These are phyloP conservation scores for Probaryconus sp. DNA, from an alignment of 1,140 invertebrate species.

Conservation along the genomic window DNA sequence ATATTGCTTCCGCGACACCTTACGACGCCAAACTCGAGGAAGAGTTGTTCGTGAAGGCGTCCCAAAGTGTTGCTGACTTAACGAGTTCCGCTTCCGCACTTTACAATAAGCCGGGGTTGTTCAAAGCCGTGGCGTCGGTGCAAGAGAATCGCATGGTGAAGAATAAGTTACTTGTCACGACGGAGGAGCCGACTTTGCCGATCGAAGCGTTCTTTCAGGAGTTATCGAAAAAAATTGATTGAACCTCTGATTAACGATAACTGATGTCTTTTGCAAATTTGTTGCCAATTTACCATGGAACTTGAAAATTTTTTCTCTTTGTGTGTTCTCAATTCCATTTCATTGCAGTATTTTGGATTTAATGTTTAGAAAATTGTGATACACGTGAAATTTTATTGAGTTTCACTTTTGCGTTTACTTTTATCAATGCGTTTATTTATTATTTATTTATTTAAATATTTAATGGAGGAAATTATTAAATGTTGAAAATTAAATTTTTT, in stretches of 20 bases:
- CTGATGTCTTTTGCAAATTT: background rate
- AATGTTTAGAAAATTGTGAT: no score
- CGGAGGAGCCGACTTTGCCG: slow-evolving; percentile 78
- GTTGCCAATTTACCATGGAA: no score
- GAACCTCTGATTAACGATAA: no score
- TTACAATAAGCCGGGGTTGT: slow-evolving; percentile 75
- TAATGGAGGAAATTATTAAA: no score
- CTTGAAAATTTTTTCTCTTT: no score
- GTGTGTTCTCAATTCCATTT: no score
- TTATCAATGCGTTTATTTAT: no score
- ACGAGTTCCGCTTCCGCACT: slow-evolving; percentile 78
- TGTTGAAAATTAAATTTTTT: no score
- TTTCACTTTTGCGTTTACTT: no score
- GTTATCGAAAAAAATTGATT: slow-evolving; percentile 66
- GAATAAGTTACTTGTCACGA: slow-evolving; percentile 72
- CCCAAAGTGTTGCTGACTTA: slow-evolving; percentile 77
- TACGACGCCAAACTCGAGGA: slow-evolving; percentile 65
- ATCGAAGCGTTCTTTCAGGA: slow-evolving; percentile 79
- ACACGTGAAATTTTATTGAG: no score
- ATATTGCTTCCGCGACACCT: slow-evolving; percentile 37
- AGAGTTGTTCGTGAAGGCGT: slow-evolving; percentile 73
- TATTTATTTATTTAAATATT: no score
- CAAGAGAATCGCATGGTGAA: slow-evolving; percentile 66
- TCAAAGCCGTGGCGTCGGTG: slow-evolving; percentile 73
- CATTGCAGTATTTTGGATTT: no score